Conservation (phyloP, 2,888 invertebrate genomes). For the Margaritifera margaritifera region DNA sequence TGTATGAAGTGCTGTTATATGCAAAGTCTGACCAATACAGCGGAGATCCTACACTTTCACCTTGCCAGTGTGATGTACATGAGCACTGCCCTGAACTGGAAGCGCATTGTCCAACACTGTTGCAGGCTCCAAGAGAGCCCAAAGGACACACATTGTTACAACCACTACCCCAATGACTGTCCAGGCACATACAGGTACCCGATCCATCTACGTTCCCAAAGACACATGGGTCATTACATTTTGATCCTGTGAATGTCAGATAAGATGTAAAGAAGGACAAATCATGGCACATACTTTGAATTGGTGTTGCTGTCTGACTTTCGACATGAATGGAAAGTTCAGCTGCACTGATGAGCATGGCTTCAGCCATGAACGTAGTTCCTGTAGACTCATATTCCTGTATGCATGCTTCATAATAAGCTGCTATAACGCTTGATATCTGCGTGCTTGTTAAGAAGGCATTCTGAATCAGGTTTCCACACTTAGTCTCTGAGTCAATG, state of each 20-base stretch:
- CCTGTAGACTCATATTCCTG: conserved; percentile 23
- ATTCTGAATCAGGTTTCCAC: conserved; percentile 30
- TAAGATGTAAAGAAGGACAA: conserved; percentile 19
- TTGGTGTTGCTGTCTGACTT: conserved; percentile 25
- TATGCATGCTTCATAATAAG: conserved; percentile 33
- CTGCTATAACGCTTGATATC: conserved; percentile 7
- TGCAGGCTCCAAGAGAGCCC: conserved; percentile 40
- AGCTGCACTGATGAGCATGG: conserved; percentile 23
- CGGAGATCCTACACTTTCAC: conserved; percentile 16
- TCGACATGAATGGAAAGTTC: conserved; percentile 22
- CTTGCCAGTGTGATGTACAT: conserved; percentile 44
- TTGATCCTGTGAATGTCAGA: conserved; percentile 32
- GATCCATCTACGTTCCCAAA: conserved; percentile 35
- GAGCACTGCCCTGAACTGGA: conserved; percentile 31
- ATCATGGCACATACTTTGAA: conserved; percentile 18
- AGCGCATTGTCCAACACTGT: conserved; percentile 40
- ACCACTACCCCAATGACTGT: conserved; percentile 42
- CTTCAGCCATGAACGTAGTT: conserved; percentile 30
- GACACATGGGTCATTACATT: conserved; percentile 28
- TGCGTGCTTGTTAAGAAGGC: conserved; percentile 12
- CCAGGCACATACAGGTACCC: conserved; percentile 39
- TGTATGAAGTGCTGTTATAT: conserved; percentile 2
- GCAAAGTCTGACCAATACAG: conserved; percentile 36
- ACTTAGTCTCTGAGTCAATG: conserved; percentile 18
- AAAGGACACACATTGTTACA: conserved; percentile 47